phyloP scores from a whole-genome alignment of 2,113 vertebrate species.

The Piprites chloris region DNA sequence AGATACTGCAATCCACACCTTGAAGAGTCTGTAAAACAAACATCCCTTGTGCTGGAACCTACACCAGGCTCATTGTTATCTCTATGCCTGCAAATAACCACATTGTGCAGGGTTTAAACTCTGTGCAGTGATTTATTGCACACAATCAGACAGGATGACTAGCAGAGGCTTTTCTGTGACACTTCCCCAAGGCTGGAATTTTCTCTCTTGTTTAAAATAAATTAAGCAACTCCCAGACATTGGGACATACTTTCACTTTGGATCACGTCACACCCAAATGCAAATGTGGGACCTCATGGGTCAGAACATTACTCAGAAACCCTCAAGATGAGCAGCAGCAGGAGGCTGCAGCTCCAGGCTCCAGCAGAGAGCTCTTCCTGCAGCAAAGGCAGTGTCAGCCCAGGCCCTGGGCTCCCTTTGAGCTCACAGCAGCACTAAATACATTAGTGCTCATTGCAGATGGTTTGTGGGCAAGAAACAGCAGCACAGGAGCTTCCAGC shows the following conservation, averaged over 20 bases:
- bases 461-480: background rate
- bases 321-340: background rate
- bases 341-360: background rate
- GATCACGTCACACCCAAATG: background rate
- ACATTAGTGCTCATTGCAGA: background rate
- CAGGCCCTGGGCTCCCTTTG: background rate
- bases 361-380: background rate
- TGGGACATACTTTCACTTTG: background rate
- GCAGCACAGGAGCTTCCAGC: background rate
- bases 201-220: background rate
- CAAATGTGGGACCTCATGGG: background rate
- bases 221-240: background rate
- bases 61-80: fast-evolving
- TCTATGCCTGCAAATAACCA: background rate
- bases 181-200: background rate
- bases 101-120: background rate
- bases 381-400: background rate
- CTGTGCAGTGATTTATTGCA: background rate
- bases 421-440: background rate
- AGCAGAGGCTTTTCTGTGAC: background rate
- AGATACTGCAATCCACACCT: background rate
- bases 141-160: background rate
- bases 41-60: background rate
- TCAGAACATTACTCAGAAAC: background rate
- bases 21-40: background rate